These are phyloP conservation scores for Hemistola chrysoprasaria DNA, from an alignment of 2,888 invertebrate genomes.

Conservation along the genomic window DNA sequence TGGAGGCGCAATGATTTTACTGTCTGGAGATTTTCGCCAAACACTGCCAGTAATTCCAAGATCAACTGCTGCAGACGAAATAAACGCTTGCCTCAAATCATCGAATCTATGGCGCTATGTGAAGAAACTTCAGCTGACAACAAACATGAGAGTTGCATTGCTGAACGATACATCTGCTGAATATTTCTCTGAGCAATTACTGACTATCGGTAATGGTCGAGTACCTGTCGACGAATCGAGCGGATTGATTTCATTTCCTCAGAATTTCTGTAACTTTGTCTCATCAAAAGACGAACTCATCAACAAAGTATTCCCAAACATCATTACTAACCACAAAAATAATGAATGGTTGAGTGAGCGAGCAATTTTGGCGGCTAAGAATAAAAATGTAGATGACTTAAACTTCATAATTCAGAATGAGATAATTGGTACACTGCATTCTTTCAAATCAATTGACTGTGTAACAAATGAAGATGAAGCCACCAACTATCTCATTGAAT, in stretches of 20 bases:
- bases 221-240: slow-evolving; percentile 23
- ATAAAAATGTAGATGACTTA: slow-evolving; percentile 43
- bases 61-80: slow-evolving; percentile 27
- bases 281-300: slow-evolving; percentile 33
- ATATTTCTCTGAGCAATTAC: slow-evolving; percentile 44
- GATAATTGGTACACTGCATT: slow-evolving; percentile 31
- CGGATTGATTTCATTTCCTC: slow-evolving; percentile 44
- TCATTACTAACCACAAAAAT: slow-evolving; percentile 32
- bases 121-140: slow-evolving; percentile 17
- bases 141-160: slow-evolving; percentile 27
- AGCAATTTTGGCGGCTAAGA: slow-evolving; percentile 45
- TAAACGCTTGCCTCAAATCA: slow-evolving; percentile 30
- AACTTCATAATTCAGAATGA: slow-evolving; percentile 41
- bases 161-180: slow-evolving; percentile 32
- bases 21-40: slow-evolving; percentile 29
- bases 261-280: slow-evolving; percentile 41
- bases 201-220: slow-evolving; percentile 44
- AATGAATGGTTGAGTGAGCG: slow-evolving; percentile 34
- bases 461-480: slow-evolving; percentile 35
- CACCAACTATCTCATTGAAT: slow-evolving; percentile 42
- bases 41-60: slow-evolving; percentile 29
- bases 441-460: slow-evolving; percentile 34
- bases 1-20: slow-evolving; percentile 25
- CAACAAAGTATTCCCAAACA: slow-evolving; percentile 26
- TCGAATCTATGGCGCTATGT: slow-evolving; percentile 29